These are phyloP conservation scores for Beroe ovata DNA, from an alignment of 37 sponge, comb jelly and placozoan species.

Conservation along the genomic window DNA sequence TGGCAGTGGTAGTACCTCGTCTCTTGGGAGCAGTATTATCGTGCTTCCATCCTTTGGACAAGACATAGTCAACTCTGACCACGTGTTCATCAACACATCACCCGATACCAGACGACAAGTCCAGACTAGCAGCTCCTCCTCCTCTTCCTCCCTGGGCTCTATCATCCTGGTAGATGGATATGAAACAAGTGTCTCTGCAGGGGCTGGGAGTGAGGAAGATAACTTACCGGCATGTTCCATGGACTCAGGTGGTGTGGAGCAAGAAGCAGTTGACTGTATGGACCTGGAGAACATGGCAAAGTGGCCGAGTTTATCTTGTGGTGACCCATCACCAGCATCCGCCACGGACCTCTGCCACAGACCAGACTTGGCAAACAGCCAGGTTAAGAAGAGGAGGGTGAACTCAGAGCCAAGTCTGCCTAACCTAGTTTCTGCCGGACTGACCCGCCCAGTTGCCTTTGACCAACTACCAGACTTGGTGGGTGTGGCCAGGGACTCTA, in stretches of 20 bases:
- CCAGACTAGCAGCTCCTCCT: not conserved
- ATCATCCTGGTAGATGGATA: not conserved
- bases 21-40: conserved; percentile 19
- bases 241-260: not conserved
- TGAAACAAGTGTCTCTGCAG: not conserved
- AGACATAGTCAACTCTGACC: not conserved
- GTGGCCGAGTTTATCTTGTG: not conserved
- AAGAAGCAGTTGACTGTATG: not conserved
- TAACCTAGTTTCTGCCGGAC: not conserved
- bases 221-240: not conserved
- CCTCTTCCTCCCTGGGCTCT: not conserved
- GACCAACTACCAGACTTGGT: conserved; percentile 28
- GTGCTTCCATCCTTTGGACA: not conserved
- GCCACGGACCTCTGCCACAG: not conserved
- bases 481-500: not conserved
- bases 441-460: not conserved
- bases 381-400: not conserved
- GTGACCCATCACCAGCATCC: not conserved
- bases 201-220: not conserved
- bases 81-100: not conserved
- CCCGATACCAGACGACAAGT: not conserved
- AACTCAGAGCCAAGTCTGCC: not conserved
- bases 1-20: not conserved
- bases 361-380: not conserved
- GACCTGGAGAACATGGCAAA: not conserved